A percentile compares a stretch with the other conserved stretches of the same genome.
phyloP scores from a whole-genome alignment of 2,113 vertebrate species.

The Passer domesticus region DNA sequence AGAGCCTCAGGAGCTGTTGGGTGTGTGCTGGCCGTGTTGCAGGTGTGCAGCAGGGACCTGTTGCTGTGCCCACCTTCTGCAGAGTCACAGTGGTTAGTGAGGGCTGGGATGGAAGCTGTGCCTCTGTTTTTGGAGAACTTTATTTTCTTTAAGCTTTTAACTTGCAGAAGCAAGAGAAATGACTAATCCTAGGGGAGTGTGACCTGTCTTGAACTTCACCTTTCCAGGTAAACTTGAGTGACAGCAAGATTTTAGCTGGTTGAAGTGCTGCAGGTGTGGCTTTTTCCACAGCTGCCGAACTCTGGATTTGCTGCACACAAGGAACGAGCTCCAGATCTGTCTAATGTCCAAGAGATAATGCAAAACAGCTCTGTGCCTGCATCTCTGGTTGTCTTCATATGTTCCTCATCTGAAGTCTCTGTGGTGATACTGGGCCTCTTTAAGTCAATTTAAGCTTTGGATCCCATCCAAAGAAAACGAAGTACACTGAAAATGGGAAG shows the following conservation, averaged over 20 bases:
- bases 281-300: not conserved
- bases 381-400: not conserved
- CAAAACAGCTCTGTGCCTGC: not conserved
- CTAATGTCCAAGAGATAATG: not conserved
- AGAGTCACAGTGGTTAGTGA: not conserved
- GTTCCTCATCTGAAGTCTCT: not conserved
- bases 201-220: not conserved
- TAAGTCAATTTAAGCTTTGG: constrained; percentile 23
- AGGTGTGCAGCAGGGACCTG: not conserved
- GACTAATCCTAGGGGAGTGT: not conserved
- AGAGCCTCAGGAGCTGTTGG: not conserved
- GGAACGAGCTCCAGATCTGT: not conserved
- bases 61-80: not conserved
- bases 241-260: not conserved
- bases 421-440: not conserved
- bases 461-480: not conserved
- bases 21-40: not conserved
- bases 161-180: not conserved
- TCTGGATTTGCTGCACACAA: not conserved
- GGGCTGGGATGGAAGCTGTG: not conserved
- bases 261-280: not conserved
- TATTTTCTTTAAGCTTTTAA: not conserved
- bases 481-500: not conserved
- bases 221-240: not conserved
- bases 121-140: not conserved